Evolutionary conservation across 2,797 vertebrate species (phyloP).

Genomic region (Acipenser ruthenus): DNA sequence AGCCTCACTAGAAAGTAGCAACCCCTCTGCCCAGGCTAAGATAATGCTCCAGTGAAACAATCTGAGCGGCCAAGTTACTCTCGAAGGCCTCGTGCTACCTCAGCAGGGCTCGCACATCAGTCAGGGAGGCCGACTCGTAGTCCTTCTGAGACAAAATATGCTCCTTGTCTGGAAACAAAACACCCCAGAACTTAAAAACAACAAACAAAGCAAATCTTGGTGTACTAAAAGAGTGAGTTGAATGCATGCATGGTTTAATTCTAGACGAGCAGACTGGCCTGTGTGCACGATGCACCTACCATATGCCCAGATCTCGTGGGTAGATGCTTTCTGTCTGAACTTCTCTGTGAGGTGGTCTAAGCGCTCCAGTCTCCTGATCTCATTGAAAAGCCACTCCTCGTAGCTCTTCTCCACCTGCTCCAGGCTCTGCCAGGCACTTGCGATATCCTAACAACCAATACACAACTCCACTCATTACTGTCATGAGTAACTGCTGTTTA

Average conservation of each 20-base stretch:
- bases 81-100: constrained; percentile 82
- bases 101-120: constrained; percentile 71
- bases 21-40: not conserved
- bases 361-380: constrained; percentile 85
- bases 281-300: constrained; percentile 54
- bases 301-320: constrained; percentile 86
- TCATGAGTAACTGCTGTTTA: no score
- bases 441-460: constrained; percentile 71
- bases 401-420: constrained; percentile 95
- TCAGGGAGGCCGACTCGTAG: constrained; percentile 71
- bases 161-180: constrained; percentile 75
- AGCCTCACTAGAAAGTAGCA: not conserved
- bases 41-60: constrained; percentile 42
- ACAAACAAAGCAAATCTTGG: not conserved
- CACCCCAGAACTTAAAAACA: constrained; percentile 4
- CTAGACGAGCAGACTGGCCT: no score
- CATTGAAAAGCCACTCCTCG: constrained; percentile 92
- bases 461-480: not conserved
- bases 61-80: constrained; percentile 73
- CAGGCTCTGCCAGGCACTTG: constrained; percentile 90
- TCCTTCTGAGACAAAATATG: constrained; percentile 75
- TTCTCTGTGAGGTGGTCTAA: constrained; percentile 94
- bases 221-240: not conserved
- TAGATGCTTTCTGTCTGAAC: constrained; percentile 88
- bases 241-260: no score